Evolutionary conservation across 37 sponge, comb jelly and placozoan species (phyloP).

Genomic region (Halisarca cf. caerulea): DNA sequence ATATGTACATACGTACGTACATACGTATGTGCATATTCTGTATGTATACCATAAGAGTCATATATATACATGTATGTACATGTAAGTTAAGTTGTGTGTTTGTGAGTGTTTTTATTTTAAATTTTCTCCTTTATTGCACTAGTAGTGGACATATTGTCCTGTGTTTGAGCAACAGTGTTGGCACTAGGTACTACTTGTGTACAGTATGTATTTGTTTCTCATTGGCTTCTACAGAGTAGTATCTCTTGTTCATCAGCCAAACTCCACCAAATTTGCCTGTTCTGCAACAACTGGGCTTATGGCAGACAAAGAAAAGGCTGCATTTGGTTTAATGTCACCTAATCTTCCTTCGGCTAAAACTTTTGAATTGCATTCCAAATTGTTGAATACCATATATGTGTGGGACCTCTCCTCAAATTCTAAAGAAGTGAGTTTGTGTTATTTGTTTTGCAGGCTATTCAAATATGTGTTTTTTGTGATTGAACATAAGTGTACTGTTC

Average conservation of each 20-base stretch:
- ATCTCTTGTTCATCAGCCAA: slow-evolving; percentile 51
- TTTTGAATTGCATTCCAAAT: slow-evolving; percentile 1
- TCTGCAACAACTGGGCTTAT: slow-evolving; percentile 37
- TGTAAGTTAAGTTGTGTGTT: no score
- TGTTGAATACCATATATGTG: background rate
- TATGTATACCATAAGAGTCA: no score
- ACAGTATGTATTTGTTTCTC: background rate
- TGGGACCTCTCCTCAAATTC: slow-evolving; percentile 4
- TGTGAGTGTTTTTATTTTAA: no score
- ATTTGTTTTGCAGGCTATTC: no score
- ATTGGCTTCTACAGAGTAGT: slow-evolving; percentile 35
- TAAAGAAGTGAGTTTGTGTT: background rate
- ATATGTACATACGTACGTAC: no score
- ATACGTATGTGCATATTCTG: no score
- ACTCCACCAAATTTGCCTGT: slow-evolving; percentile 53
- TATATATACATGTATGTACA: no score
- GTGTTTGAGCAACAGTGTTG: no score
- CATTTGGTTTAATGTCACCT: slow-evolving; percentile 52
- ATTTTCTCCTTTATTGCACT: background rate
- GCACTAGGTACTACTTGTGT: no score
- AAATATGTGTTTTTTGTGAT: no score
- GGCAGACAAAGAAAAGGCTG: background rate
- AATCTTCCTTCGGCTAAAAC: slow-evolving; percentile 43
- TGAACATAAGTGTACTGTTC: no score
- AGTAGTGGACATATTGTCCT: background rate